phyloP scores from a whole-genome alignment of 2,797 vertebrate species.

The Ciconia nigra region DNA sequence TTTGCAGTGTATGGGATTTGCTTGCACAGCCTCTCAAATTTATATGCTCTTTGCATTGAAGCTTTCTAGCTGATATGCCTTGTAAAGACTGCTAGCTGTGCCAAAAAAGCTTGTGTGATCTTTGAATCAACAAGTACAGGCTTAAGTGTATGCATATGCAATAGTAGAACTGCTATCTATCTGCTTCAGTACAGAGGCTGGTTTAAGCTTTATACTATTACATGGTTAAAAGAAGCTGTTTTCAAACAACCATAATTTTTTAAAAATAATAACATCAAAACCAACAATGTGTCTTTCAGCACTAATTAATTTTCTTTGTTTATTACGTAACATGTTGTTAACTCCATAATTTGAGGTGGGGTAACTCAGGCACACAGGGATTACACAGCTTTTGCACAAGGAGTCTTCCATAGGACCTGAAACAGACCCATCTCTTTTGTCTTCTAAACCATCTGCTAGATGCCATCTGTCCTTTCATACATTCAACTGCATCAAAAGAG shows the following conservation, averaged over 20 bases:
- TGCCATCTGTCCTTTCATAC: background rate
- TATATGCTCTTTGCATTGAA: background rate
- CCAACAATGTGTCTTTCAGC: slow-evolving; percentile 15
- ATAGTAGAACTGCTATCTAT: background rate
- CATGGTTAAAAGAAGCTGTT: background rate
- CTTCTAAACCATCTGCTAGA: background rate
- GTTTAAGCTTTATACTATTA: background rate
- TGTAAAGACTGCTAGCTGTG: background rate
- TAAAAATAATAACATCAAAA: background rate
- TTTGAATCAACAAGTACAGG: background rate
- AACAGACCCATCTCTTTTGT: background rate
- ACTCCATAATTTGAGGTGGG: slow-evolving; percentile 17
- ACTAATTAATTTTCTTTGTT: background rate
- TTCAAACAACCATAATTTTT: background rate
- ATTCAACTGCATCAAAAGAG: background rate
- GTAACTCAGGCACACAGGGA: background rate
- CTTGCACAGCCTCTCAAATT: background rate
- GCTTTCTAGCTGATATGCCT: background rate
- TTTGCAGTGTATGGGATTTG: background rate
- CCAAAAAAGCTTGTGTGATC: background rate
- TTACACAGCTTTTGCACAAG: background rate
- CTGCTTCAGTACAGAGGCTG: background rate
- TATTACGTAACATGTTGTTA: background rate
- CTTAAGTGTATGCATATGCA: background rate
- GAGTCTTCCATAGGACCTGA: background rate